Evolutionary conservation across 2,797 vertebrate genomes (phyloP), one percentile per base, ranked within the genome.

Genomic region (Parauchenoglanis ngamensis): DNA sequence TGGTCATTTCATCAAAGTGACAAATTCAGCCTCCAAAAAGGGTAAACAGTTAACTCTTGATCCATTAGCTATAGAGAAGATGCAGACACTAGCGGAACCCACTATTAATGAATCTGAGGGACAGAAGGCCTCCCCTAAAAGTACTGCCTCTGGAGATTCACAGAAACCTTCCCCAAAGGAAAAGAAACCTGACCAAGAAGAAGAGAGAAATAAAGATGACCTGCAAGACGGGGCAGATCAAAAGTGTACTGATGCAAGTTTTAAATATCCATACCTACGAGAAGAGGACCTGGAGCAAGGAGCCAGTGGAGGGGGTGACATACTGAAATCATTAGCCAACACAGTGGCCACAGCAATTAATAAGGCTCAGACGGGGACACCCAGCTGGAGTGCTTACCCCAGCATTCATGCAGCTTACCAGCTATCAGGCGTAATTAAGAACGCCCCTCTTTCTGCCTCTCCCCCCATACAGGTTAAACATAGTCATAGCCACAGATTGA

Each of bases 331-430:
- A 79, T 94, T 99, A 93, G 98, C 99, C 93, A 99, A 99, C 90
- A 99, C 98, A 0, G 98, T 99, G 88, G 98, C 98, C 63, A 98
- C 98, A 31, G 98, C 98, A 92, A 99, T 99, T 94, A 99, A 99
- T 92, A 99, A 99, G 94, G 98, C 98, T 92, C 98, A 99, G 90
- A 99, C 98, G 0, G 98, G 98, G 82, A 98, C 98, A 0, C 98
- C 98, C 7, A 99, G 97, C 94, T 99, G 98, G 98, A 99, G 98
- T 2, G 98, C 98, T 0, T 99, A 99, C 85, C 98, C 98, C 28
- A 99, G 98, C 94, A 99, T 99, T 90, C 98, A 99, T 0, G 98
- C 98, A 0, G 98, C 98, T 89, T 99, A 99, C 93, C 98, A 99
- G 94, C 97, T 99, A 91, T 97, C 98, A 0, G 98, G 98, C 89